Evolutionary conservation across 2,888 invertebrate species (phyloP), one percentile per base, ranked within the genome.

Genomic region (Cactoblastis cactorum): DNA sequence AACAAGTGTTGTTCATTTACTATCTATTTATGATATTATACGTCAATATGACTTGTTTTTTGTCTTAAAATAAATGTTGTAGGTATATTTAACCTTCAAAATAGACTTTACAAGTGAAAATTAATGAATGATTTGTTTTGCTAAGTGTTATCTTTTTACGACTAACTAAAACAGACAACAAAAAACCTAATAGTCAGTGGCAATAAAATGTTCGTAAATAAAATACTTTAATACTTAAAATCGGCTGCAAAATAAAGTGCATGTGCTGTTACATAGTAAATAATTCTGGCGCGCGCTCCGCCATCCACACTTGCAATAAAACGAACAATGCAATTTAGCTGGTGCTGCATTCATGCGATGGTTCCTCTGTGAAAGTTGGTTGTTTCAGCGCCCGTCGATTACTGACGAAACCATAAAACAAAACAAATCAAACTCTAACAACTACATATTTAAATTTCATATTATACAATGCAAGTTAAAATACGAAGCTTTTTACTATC

Each of bases 321-420:
- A 87, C 75, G 80, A 83, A 83, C 85, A 85, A 83, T 84, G 83
- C 84, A 84, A 87, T 87, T 87, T 81, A 80, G 82, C 77, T 77
- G 78, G 80, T 78, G 79, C 77, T 79, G 78, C 74, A 81, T 83
- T 78, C 80, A 77, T 77, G 74, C 76, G 71, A 80, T 74, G 72
- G 77, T 69, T 76, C 69, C 71, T 64, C 74, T 77, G 74, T 77
- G 71, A 80, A 80, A 79, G 68, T 78, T 79, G 69, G 69, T 65
- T 63, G 69, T 71, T 71, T 61, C 59, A 62, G 63, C 61, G 65
- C 45, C 55, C 59, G 63, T 70, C 74, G 72, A 78, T 79, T 77
- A 77, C 75, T 60, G 61, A 56, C 61, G 56, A 53, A 53, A 59
- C 63, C 58, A 67, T 68, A 69, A 67, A 71, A 71, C 65, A 65